Evolutionary conservation across 92 coral and sea anemone genomes (phyloP).

Genomic region (Desmophyllum pertusum): DNA sequence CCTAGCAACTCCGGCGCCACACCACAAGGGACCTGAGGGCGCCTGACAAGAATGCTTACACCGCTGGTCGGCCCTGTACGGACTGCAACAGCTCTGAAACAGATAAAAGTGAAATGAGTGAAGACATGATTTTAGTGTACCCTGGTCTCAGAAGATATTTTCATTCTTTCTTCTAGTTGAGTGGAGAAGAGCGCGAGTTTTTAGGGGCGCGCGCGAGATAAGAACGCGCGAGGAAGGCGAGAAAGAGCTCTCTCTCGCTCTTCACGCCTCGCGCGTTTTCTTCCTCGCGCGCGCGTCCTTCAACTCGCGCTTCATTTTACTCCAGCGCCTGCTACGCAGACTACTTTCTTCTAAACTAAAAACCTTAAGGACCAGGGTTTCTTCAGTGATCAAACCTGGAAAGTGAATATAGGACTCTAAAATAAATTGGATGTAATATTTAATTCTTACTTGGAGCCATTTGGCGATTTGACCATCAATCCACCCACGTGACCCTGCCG

Average conservation of each 20-base stretch:
- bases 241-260: too few species aligned
- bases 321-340: too few species aligned
- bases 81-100: constrained; percentile 71
- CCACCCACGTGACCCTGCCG: constrained; percentile 78
- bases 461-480: constrained; percentile 78
- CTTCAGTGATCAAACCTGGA: neutral
- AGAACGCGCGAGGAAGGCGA: too few species aligned
- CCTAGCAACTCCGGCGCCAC: constrained; percentile 69
- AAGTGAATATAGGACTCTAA: neutral
- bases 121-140: neutral
- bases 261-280: too few species aligned
- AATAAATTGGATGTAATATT: neutral
- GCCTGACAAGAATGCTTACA: constrained; percentile 68
- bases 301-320: too few species aligned
- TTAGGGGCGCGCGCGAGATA: too few species aligned
- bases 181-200: too few species aligned
- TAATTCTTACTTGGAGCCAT: constrained; percentile 72
- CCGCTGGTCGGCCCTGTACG: constrained; percentile 81
- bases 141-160: neutral
- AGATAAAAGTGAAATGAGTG: neutral
- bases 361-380: too few species aligned
- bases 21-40: constrained; percentile 56
- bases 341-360: too few species aligned
- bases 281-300: too few species aligned
- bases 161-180: neutral